Percentiles rank a stretch among this genome's conserved stretches.
Conservation (phyloP, 2,888 invertebrate species). For the Synanthedon tipuliformis region DNA sequence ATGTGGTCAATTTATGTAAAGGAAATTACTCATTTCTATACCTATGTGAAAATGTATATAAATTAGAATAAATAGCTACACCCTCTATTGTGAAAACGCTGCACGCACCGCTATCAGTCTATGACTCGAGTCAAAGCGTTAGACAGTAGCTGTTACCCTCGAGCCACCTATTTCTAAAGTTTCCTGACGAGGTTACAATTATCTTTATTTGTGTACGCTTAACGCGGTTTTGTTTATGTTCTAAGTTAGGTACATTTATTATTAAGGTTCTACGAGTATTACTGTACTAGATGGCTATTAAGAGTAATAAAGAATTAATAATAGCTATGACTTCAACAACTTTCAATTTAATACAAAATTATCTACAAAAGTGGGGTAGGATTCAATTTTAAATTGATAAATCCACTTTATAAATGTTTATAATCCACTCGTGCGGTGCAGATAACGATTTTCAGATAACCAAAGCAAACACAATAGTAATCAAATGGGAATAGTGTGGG, state of each 20-base stretch:
- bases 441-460: not conserved
- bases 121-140: conserved; percentile 7
- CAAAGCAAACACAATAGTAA: not conserved
- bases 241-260: no score
- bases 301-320: no score
- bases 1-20: no score
- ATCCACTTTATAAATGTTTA: not conserved
- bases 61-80: no score
- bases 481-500: no score
- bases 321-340: no score
- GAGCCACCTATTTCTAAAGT: conserved; percentile 43
- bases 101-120: not conserved
- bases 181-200: conserved; percentile 35
- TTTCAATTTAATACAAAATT: no score
- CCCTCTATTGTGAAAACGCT: not conserved
- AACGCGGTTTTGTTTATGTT: conserved; percentile 17
- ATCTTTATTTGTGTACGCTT: conserved; percentile 36
- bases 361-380: not conserved
- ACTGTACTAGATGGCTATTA: no score
- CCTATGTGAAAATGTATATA: no score
- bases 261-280: no score
- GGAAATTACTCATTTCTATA: no score
- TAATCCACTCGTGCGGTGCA: not conserved
- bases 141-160: conserved; percentile 46
- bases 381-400: not conserved